Base-by-base conservation (phyloP, 2,888 invertebrate genomes). In the Leistus spinibarbis region DNA sequence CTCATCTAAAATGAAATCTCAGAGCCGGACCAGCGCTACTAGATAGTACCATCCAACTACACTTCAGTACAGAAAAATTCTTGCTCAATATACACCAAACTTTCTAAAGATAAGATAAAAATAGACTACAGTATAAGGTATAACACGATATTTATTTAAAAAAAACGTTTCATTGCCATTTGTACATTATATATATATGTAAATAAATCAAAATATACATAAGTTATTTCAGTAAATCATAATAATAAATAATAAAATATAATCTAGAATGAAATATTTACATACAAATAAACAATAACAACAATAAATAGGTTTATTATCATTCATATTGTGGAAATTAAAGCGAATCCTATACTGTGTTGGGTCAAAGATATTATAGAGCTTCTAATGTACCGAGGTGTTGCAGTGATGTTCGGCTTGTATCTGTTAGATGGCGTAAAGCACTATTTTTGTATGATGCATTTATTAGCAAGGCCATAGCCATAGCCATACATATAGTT, bases 11-110 rank as follows among this genome's bases (percentile, higher is more conserved):
- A 62, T 62, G 57, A 56, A 17, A 64, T 64, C 22, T 54, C 72
- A 72, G 72, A 72, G 72, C 57, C 72, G 72, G 66, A 72, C 5
- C 57, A 9, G 60, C 60, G 19, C n/a, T 13, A 19, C 20, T 60
- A 19, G n/a, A n/a, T n/a, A n/a, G n/a, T n/a, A 22, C 22, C 60
- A 60, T 22, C 20, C 10, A 19, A 60, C 5, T 20, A 19, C 60
- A 60, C 60, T 17, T 22, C 10, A 60, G 13, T 17, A 20, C 16
- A 10, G 60, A 60, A 60, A 19, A 60, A 17, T 19, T 19, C 19
- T 60, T 1, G 2, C 60, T 9, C n/a, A 17, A 16, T 60, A 22
- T 60, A 60, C 60, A 60, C 19, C 13, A 19, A n/a, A 57, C 57
- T 17, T 60, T 60, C 19, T 60, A 60, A 10, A 19, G 60, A 60